Conservation (phyloP, 1,140 invertebrate genomes). For the Pseudomyrmex sp. region DNA sequence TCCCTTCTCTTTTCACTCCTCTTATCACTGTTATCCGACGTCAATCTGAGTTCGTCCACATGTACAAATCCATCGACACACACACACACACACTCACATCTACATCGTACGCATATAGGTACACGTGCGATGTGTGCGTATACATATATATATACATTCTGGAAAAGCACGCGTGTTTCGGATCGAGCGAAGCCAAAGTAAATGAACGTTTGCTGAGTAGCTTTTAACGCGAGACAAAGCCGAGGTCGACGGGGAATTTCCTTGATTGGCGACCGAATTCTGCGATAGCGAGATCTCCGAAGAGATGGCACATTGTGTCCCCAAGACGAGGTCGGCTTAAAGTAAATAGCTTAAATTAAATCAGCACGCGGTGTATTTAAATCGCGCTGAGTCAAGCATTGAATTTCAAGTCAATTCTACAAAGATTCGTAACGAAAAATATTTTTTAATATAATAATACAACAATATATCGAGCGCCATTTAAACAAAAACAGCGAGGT, state of each 20-base stretch:
- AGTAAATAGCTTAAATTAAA: conserved; percentile 17
- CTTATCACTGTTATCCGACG: conserved; percentile 4
- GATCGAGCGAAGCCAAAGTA: conserved; percentile 51
- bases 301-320: conserved; percentile 16
- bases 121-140: too few relatives aligned
- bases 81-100: not conserved
- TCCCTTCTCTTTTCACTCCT: not conserved
- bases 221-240: conserved; percentile 59
- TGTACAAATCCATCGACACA: conserved; percentile 7
- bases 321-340: conserved; percentile 1
- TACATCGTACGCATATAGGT: not conserved
- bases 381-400: conserved; percentile 10
- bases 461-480: not conserved
- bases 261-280: conserved; percentile 25
- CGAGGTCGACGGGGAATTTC: conserved; percentile 27
- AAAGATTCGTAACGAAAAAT: not conserved
- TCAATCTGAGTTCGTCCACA: not conserved
- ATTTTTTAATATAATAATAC: not conserved
- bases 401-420: not conserved
- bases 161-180: conserved; percentile 29
- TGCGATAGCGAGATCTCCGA: not conserved
- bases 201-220: conserved; percentile 65
- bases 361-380: conserved; percentile 23
- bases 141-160: not conserved
- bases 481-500: not conserved